These are phyloP conservation scores for Erpobdella octoculata DNA, from an alignment of 2,888 invertebrate genomes.

Conservation along the genomic window DNA sequence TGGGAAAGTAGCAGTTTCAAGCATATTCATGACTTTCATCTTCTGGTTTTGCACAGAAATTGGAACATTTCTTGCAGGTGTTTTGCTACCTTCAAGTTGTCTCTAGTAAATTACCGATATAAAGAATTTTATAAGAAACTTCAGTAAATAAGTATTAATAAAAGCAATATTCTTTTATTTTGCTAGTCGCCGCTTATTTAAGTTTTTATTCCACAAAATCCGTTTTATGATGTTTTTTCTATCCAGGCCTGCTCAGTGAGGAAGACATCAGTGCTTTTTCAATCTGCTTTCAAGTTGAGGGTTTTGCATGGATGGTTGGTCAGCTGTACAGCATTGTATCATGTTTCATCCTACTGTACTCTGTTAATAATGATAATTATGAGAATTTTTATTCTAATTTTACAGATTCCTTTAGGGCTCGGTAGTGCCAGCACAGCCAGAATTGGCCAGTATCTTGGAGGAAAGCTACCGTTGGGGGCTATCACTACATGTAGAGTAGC, in stretches of 20 bases:
- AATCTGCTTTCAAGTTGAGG: constrained; percentile 39
- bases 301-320: constrained; percentile 41
- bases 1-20: constrained; percentile 33
- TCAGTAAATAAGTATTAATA: neutral
- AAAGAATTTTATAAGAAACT: neutral
- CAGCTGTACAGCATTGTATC: neutral
- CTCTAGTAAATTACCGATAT: neutral
- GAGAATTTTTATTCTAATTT: neutral
- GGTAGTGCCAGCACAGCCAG: constrained; percentile 39
- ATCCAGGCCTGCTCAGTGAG: constrained; percentile 35
- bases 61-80: constrained; percentile 39
- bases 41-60: constrained; percentile 41
- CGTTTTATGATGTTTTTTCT: constrained; percentile 4
- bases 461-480: constrained; percentile 38
- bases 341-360: neutral
- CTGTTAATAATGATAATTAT: neutral
- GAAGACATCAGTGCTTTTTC: constrained; percentile 37
- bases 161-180: neutral
- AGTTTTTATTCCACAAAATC: neutral
- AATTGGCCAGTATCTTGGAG: constrained; percentile 39
- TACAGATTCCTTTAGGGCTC: constrained; percentile 38
- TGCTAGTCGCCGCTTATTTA: no score
- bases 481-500: constrained; percentile 35
- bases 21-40: constrained; percentile 39
- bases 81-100: neutral